phyloP scores from a whole-genome alignment of 2,797 vertebrate species.

The Leptatherina wallacei region DNA sequence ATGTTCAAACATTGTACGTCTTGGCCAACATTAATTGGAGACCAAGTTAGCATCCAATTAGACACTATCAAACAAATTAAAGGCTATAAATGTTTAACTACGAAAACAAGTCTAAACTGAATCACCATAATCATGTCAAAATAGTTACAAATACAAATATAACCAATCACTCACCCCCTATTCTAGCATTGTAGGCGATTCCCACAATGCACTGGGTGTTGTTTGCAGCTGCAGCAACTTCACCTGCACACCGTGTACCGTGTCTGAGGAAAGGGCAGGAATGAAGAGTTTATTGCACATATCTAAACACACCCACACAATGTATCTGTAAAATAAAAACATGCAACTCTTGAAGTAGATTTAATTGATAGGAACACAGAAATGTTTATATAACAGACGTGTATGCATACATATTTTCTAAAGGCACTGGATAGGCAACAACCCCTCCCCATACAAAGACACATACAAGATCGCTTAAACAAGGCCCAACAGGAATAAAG shows the following conservation, averaged over 20 bases:
- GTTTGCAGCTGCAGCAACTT: constrained; percentile 97
- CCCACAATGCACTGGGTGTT: constrained; percentile 98
- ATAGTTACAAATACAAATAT: constrained; percentile 4
- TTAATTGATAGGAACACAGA: constrained; percentile 17
- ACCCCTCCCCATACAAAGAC: not conserved
- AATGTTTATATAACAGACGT: constrained; percentile 34
- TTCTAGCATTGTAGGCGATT: constrained; percentile 97
- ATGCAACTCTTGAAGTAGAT: constrained; percentile 30
- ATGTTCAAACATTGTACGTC: not conserved
- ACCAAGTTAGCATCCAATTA: no score
- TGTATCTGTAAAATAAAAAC: constrained; percentile 26
- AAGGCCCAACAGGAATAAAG: constrained; percentile 9
- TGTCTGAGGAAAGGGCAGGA: constrained; percentile 85
- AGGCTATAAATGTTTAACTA: not conserved
- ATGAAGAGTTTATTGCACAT: constrained; percentile 32
- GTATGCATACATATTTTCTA: constrained; percentile 15
- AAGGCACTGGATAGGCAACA: not conserved
- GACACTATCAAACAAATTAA: not conserved
- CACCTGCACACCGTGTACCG: constrained; percentile 96
- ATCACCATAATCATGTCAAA: constrained; percentile 11
- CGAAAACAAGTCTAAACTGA: constrained; percentile 1
- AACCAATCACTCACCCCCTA: constrained; percentile 88
- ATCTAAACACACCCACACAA: constrained; percentile 2
- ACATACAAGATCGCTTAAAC: constrained; percentile 21
- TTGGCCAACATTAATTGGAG: not conserved